A percentile compares a stretch with the other conserved stretches of the same genome.
phyloP scores from a whole-genome alignment of 2,888 invertebrate species.

The Platypus cylindrus region DNA sequence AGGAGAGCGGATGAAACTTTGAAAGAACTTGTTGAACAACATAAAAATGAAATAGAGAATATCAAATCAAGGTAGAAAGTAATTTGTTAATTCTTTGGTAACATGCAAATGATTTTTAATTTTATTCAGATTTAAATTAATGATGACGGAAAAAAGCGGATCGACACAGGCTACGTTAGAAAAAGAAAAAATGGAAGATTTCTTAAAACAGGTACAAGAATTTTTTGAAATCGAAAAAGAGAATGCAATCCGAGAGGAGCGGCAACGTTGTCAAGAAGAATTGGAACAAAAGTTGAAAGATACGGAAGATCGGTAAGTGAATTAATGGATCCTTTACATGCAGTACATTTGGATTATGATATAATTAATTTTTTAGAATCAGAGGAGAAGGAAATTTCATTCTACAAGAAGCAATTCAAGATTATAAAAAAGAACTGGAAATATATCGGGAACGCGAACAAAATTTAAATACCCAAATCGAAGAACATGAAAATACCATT shows the following conservation, averaged over 20 bases:
- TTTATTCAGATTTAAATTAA: conserved; percentile 39
- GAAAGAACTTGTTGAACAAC: too few relatives aligned
- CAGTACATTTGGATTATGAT: too few relatives aligned
- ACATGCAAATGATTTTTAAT: not conserved
- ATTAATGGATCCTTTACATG: too few relatives aligned
- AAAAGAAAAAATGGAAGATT: conserved; percentile 44
- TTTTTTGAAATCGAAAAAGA: conserved; percentile 51
- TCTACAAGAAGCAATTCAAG: too few relatives aligned
- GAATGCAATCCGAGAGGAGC: conserved; percentile 39
- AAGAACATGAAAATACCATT: conserved; percentile 54
- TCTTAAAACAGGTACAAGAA: conserved; percentile 53
- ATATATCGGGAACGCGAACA: conserved; percentile 49
- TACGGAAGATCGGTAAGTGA: too few relatives aligned
- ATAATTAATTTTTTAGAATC: conserved; percentile 37
- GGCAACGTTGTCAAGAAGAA: conserved; percentile 37
- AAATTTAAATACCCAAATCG: conserved; percentile 48
- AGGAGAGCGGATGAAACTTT: too few relatives aligned
- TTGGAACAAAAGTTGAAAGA: conserved; percentile 36
- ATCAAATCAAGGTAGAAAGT: conserved; percentile 40
- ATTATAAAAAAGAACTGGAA: conserved; percentile 61
- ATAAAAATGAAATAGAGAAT: conserved; percentile 66
- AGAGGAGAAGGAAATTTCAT: conserved; percentile 35
- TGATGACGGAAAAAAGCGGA: conserved; percentile 65
- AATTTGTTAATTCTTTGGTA: not conserved
- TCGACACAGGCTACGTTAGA: conserved; percentile 69